phyloP scores from a whole-genome alignment of 2,113 vertebrate genomes.

The Oreocharis arfaki region DNA sequence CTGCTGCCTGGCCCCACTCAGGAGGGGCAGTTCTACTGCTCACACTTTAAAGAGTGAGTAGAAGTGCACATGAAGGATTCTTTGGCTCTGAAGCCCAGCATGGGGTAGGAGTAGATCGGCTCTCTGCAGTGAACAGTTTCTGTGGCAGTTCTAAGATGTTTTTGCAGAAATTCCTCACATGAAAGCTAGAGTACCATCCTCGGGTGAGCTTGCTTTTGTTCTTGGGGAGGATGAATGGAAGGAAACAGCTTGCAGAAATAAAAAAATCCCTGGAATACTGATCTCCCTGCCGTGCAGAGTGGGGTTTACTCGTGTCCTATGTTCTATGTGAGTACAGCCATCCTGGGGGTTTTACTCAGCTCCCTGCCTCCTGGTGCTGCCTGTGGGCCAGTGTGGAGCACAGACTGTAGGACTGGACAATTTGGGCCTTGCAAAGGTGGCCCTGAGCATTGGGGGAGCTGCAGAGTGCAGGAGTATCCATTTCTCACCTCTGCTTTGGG shows the following conservation, averaged over 20 bases:
- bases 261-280: neutral
- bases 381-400: neutral
- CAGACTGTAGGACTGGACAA: neutral
- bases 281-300: neutral
- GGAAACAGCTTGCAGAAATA: neutral
- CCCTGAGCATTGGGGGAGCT: neutral
- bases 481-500: neutral
- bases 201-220: neutral
- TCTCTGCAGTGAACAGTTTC: neutral
- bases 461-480: neutral
- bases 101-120: neutral
- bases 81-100: neutral
- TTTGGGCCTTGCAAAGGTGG: neutral
- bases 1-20: neutral
- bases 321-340: fast-evolving
- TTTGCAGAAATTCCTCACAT: neutral
- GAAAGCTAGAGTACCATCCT: neutral
- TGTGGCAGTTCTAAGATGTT: neutral
- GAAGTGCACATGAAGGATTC: neutral
- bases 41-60: neutral
- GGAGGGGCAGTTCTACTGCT: neutral
- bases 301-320: fast-evolving
- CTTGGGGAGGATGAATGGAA: neutral
- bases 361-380: neutral
- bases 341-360: fast-evolving